A percentile compares a stretch with the other conserved stretches of the same genome.
phyloP scores from a whole-genome alignment of 1,140 invertebrate species.

The Danaus plexippus region DNA sequence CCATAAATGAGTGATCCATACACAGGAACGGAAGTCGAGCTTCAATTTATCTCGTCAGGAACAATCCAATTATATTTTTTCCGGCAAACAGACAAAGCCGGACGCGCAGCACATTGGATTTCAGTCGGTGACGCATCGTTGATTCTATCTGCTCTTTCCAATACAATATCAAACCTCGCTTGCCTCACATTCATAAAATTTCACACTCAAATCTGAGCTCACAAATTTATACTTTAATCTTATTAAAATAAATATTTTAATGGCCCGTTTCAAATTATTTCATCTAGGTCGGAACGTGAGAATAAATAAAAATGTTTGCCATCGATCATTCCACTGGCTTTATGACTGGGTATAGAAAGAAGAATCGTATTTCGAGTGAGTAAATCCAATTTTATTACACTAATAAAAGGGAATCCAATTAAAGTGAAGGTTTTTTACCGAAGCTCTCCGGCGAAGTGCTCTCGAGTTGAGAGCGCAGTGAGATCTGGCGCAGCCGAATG shows the following conservation, averaged over 20 bases:
- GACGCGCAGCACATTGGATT: slow-evolving; percentile 35
- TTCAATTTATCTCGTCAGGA: slow-evolving; percentile 53
- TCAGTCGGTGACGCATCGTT: slow-evolving; percentile 29
- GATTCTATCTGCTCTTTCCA: slow-evolving; percentile 43
- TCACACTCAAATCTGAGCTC: too few relatives aligned
- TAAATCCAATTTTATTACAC: slow-evolving; percentile 65
- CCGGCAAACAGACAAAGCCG: slow-evolving; percentile 42
- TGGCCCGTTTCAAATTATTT: too few relatives aligned
- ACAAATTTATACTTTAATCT: too few relatives aligned
- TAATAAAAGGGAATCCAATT: slow-evolving; percentile 68
- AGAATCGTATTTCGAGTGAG: slow-evolving; percentile 38
- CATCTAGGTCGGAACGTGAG: not conserved
- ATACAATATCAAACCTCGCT: slow-evolving; percentile 17
- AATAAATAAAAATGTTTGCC: slow-evolving; percentile 2
- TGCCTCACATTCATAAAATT: slow-evolving; percentile 1
- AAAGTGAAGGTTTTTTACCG: slow-evolving; percentile 54
- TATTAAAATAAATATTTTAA: too few relatives aligned
- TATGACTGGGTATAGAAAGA: slow-evolving; percentile 33
- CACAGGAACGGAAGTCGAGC: slow-evolving; percentile 29
- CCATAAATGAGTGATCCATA: slow-evolving; percentile 38
- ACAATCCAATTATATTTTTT: slow-evolving; percentile 61
- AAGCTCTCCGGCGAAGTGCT: slow-evolving; percentile 23
- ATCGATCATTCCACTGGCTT: slow-evolving; percentile 19
- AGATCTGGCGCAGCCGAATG: slow-evolving; percentile 25
- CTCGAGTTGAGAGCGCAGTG: slow-evolving; percentile 34